These are phyloP conservation scores for Eutolmus rufibarbis DNA, from an alignment of 2,888 invertebrate species.

Conservation along the genomic window DNA sequence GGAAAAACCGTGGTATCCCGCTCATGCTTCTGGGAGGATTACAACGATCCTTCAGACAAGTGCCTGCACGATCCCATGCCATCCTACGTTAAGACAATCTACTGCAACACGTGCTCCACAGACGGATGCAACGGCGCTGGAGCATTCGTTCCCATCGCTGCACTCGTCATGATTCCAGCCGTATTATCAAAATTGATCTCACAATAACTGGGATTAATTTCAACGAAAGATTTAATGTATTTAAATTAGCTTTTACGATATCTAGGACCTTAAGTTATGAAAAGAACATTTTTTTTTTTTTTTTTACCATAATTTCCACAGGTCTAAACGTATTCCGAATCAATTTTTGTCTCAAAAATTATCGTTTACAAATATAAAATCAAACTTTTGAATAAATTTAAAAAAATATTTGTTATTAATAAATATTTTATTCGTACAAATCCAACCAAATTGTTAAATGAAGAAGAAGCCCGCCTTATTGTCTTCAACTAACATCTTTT, in stretches of 20 bases:
- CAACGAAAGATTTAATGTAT: not conserved
- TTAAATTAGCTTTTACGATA: not conserved
- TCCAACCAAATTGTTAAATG: not conserved
- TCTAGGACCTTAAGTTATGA: not conserved
- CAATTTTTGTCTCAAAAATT: not conserved
- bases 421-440: not conserved
- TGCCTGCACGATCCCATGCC: conserved; percentile 59
- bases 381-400: not conserved
- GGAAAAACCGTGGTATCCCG: conserved; percentile 61
- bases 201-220: not conserved
- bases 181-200: conserved; percentile 42
- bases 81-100: conserved; percentile 60
- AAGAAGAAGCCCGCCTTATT: not conserved
- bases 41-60: conserved; percentile 59
- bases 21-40: conserved; percentile 61
- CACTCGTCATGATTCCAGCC: conserved; percentile 51
- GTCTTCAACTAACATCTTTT: not conserved
- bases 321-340: not conserved
- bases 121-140: conserved; percentile 61
- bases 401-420: not conserved
- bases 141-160: conserved; percentile 52
- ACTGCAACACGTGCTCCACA: conserved; percentile 60
- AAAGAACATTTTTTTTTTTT: not conserved
- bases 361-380: not conserved
- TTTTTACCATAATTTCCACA: not conserved